Percentiles rank a stretch among this genome's conserved stretches.
Conservation (phyloP, 2,113 vertebrate species). For the Malurus alboscapulatus region DNA sequence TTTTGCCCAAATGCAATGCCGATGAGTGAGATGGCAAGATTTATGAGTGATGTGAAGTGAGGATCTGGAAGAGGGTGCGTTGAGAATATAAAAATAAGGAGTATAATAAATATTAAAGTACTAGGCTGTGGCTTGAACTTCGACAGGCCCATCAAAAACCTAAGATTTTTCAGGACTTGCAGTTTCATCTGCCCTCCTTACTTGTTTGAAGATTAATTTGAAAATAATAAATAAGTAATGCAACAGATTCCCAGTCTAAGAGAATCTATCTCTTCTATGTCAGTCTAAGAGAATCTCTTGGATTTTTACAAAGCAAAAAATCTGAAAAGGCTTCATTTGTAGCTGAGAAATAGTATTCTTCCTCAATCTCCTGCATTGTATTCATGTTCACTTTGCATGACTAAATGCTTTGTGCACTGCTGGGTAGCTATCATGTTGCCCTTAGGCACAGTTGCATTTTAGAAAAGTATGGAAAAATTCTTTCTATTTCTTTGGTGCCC, state of each 20-base stretch:
- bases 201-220: slow-evolving; percentile 27
- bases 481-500: background rate
- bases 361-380: background rate
- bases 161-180: slow-evolving; percentile 18
- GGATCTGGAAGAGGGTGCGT: slow-evolving; percentile 12
- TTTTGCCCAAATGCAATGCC: slow-evolving; percentile 28
- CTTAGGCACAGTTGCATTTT: background rate
- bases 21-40: slow-evolving; percentile 39
- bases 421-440: background rate
- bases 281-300: background rate
- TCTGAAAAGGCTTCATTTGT: background rate
- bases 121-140: background rate
- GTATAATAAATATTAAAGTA: slow-evolving; percentile 29
- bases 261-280: background rate
- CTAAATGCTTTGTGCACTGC: background rate
- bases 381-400: background rate
- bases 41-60: slow-evolving; percentile 35
- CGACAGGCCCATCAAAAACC: slow-evolving; percentile 23
- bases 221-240: background rate
- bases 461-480: background rate
- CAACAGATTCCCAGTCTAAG: background rate
- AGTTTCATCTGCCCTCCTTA: slow-evolving; percentile 1
- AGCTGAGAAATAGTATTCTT: background rate
- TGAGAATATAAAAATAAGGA: slow-evolving; percentile 50
- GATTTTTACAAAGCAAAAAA: background rate